phyloP scores from a whole-genome alignment of 2,113 vertebrate species.

The Murina feae region DNA sequence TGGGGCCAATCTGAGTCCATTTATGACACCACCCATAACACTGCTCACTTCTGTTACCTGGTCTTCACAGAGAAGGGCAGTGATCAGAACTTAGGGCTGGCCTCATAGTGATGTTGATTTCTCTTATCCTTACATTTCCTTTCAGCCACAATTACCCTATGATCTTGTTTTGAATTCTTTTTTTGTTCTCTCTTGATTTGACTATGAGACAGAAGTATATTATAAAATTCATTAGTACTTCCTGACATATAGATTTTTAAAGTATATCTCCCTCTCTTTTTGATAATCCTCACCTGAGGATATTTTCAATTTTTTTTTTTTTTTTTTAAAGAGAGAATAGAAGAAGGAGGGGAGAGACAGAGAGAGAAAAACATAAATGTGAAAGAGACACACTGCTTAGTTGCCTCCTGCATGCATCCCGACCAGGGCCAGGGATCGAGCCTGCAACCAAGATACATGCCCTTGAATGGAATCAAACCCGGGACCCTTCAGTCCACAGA shows the following conservation, averaged over 20 bases:
- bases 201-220: background rate
- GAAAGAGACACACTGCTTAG: background rate
- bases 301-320: background rate
- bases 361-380: background rate
- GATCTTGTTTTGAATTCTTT: background rate
- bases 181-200: background rate
- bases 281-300: background rate
- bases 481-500: background rate
- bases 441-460: background rate
- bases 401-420: background rate
- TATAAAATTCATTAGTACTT: background rate
- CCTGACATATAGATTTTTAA: background rate
- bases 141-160: background rate
- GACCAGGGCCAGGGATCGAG: background rate
- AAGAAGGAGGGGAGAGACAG: background rate
- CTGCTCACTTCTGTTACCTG: background rate
- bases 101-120: background rate
- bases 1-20: background rate
- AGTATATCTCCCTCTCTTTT: background rate
- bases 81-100: background rate
- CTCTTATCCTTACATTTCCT: background rate
- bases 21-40: background rate
- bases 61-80: background rate
- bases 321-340: background rate
- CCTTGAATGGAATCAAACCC: background rate